phyloP scores from a whole-genome alignment of 2,113 vertebrate genomes.

The Catharus bicknelli region DNA sequence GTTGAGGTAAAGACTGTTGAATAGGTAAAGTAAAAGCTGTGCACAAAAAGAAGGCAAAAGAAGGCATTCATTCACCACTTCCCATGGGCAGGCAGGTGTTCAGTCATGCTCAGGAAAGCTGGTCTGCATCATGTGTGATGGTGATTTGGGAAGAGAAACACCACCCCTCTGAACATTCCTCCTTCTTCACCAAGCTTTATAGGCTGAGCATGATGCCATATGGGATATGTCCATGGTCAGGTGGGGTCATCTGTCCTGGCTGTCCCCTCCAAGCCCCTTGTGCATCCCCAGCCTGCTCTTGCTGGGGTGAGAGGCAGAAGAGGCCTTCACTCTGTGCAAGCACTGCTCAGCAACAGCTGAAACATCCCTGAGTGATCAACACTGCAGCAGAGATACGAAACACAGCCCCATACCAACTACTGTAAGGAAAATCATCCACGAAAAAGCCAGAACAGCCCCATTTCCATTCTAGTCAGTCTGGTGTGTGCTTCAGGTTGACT shows the following conservation, averaged over 20 bases:
- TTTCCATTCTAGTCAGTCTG: neutral
- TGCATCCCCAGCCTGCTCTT: neutral
- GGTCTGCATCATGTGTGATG: fast-evolving
- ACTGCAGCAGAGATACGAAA: neutral
- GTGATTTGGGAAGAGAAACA: fast-evolving
- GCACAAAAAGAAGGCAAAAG: neutral
- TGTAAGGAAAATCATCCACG: neutral
- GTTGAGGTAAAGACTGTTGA: neutral
- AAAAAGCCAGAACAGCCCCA: neutral
- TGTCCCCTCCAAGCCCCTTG: too few relatives aligned
- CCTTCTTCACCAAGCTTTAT: neutral
- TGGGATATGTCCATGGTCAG: fast-evolving
- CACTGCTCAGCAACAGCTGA: fast-evolving
- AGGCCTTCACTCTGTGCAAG: neutral
- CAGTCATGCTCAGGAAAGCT: neutral
- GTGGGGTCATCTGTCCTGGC: fast-evolving
- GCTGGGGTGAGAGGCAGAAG: neutral
- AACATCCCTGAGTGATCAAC: neutral
- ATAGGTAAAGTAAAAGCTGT: neutral
- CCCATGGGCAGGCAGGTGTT: neutral
- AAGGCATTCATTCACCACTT: neutral
- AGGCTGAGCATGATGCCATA: fast-evolving
- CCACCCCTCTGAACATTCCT: neutral
- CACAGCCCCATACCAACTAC: neutral
- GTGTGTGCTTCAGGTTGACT: neutral